Conservation (phyloP, 30 jellyfish, hydroid and myxozoan species). For the Aurelia sp. region DNA sequence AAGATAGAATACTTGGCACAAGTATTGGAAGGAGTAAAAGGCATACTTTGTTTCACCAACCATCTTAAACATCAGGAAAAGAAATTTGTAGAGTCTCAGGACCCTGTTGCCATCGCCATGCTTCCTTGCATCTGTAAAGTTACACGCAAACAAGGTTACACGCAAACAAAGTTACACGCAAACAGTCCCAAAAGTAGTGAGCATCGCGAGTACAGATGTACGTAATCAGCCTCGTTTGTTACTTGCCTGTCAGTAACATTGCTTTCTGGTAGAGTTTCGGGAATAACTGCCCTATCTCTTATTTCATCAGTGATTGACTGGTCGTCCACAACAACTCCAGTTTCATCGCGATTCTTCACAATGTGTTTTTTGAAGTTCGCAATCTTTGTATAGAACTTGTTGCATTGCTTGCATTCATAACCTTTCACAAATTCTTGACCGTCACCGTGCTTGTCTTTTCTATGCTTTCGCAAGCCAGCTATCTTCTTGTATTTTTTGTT, state of each 20-base stretch:
- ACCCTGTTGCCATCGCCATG: conserved; percentile 14
- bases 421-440: background rate
- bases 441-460: conserved; percentile 20
- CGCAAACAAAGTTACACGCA: conserved; percentile 15
- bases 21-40: conserved; percentile 3
- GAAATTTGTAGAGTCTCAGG: conserved; percentile 1
- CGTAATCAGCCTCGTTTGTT: conserved; percentile 2
- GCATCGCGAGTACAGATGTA: background rate
- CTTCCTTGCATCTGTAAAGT: conserved; percentile 29
- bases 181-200: conserved; percentile 33
- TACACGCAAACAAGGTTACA: too few species aligned
- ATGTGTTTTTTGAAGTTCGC: conserved; percentile 5
- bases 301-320: background rate
- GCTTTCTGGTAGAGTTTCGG: conserved; percentile 1
- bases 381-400: background rate
- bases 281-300: conserved; percentile 15
- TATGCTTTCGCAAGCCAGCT: conserved; percentile 19
- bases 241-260: background rate
- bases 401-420: background rate
- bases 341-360: conserved; percentile 1
- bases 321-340: background rate
- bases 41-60: conserved; percentile 4
- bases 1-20: conserved; percentile 4
- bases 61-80: background rate
- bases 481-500: background rate